Evolutionary conservation across 2,888 invertebrate species (phyloP).

Genomic region (Archips crataeganus): DNA sequence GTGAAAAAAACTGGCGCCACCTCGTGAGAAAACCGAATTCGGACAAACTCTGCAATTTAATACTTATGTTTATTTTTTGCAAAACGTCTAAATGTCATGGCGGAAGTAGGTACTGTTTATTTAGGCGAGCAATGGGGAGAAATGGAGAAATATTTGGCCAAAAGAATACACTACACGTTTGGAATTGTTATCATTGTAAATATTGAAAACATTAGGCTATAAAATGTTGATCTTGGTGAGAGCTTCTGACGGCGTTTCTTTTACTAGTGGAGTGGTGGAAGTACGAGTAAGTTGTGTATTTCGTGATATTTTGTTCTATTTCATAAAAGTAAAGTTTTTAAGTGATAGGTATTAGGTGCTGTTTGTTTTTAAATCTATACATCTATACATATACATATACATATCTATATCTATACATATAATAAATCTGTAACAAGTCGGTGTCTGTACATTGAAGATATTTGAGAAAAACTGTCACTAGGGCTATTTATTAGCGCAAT

Average conservation of each 20-base stretch:
- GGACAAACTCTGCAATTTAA: slow-evolving; percentile 66
- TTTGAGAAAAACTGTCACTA: too few species aligned
- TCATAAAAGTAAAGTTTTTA: too few species aligned
- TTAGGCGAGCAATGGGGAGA: slow-evolving; percentile 70
- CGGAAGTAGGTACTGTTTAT: slow-evolving; percentile 76
- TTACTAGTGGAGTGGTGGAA: slow-evolving; percentile 6
- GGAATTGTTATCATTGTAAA: slow-evolving; percentile 64
- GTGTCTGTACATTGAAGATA: too few species aligned
- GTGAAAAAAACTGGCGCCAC: slow-evolving; percentile 71
- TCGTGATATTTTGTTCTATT: neutral
- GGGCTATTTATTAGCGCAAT: too few species aligned
- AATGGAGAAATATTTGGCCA: slow-evolving; percentile 76
- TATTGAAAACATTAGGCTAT: slow-evolving; percentile 49
- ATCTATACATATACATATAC: too few species aligned
- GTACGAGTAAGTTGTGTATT: slow-evolving; percentile 1
- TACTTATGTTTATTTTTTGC: slow-evolving; percentile 73
- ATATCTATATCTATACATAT: too few species aligned
- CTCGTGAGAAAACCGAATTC: slow-evolving; percentile 61
- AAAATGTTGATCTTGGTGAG: slow-evolving; percentile 37
- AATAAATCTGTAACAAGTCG: too few species aligned
- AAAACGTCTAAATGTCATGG: slow-evolving; percentile 69
- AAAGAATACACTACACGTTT: slow-evolving; percentile 63
- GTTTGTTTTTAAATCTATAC: too few species aligned
- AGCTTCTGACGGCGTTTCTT: slow-evolving; percentile 36
- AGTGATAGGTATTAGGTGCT: too few species aligned